phyloP scores from a whole-genome alignment of 2,113 vertebrate species.

The Pangasianodon gigas region DNA sequence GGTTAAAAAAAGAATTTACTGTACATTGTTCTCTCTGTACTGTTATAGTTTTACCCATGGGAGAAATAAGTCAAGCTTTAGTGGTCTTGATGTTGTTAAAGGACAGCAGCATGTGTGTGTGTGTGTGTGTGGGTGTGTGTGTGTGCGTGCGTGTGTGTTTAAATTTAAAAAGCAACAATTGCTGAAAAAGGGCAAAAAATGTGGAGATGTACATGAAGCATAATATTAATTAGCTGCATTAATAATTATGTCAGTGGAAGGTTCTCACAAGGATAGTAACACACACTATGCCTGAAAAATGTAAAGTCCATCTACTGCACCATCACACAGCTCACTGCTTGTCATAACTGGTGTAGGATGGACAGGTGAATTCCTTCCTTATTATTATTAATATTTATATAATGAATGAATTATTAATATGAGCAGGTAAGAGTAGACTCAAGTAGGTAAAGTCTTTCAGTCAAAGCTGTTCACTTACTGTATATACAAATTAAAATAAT shows the following conservation, averaged over 20 bases:
- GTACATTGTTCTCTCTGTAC: conserved; percentile 54
- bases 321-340: neutral
- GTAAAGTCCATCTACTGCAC: too few species aligned
- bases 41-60: conserved; percentile 53
- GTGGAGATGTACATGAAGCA: too few species aligned
- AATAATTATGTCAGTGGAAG: too few species aligned
- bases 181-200: too few species aligned
- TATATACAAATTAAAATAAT: neutral
- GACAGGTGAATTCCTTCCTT: neutral
- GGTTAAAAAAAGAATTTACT: conserved; percentile 53
- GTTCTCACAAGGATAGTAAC: too few species aligned
- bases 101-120: neutral
- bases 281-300: too few species aligned
- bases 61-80: conserved; percentile 50
- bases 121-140: conserved; percentile 40
- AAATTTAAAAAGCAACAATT: too few species aligned
- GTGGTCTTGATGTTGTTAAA: neutral
- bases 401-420: too few species aligned
- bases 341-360: neutral
- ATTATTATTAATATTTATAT: neutral
- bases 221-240: too few species aligned
- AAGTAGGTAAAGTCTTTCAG: neutral
- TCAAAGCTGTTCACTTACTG: neutral
- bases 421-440: too few species aligned
- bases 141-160: neutral